Conservation (phyloP, 2,113 vertebrate species). For the Larimichthys polyactis region DNA sequence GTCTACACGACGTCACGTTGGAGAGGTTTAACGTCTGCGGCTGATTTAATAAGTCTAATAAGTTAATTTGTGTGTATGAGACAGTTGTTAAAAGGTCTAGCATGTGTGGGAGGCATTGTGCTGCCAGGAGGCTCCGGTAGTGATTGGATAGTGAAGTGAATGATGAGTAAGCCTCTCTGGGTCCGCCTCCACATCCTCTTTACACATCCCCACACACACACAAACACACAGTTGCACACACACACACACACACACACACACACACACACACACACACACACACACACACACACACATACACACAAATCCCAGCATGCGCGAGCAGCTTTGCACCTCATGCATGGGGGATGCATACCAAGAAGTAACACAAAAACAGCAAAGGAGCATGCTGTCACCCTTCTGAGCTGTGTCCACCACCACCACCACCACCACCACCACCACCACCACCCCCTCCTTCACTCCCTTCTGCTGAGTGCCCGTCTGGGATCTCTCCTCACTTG, state of each 20-base stretch:
- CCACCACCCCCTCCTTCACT: not conserved
- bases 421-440: no score
- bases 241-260: conserved; percentile 49
- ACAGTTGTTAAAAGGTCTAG: conserved; percentile 56
- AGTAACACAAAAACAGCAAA: conserved; percentile 30
- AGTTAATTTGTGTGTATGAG: conserved; percentile 37
- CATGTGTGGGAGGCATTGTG: conserved; percentile 68
- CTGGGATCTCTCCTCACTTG: conserved; percentile 57
- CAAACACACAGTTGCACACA: conserved; percentile 8
- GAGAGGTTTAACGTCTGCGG: conserved; percentile 26
- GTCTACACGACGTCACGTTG: not conserved
- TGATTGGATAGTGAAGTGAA: conserved; percentile 70
- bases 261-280: conserved; percentile 54
- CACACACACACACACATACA: conserved; percentile 42
- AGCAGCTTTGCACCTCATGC: conserved; percentile 44
- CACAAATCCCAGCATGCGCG: conserved; percentile 37
- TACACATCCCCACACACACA: conserved; percentile 42
- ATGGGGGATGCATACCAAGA: conserved; percentile 38
- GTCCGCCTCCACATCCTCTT: conserved; percentile 87
- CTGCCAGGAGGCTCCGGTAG: conserved; percentile 68
- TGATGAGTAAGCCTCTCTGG: conserved; percentile 79
- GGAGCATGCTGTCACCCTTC: conserved; percentile 23
- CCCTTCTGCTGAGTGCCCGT: conserved; percentile 42
- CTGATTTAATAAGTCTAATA: conserved; percentile 18
- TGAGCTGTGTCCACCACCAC: conserved; percentile 27